phyloP scores from a whole-genome alignment of 2,113 vertebrate genomes.

The Diglossa brunneiventris region DNA sequence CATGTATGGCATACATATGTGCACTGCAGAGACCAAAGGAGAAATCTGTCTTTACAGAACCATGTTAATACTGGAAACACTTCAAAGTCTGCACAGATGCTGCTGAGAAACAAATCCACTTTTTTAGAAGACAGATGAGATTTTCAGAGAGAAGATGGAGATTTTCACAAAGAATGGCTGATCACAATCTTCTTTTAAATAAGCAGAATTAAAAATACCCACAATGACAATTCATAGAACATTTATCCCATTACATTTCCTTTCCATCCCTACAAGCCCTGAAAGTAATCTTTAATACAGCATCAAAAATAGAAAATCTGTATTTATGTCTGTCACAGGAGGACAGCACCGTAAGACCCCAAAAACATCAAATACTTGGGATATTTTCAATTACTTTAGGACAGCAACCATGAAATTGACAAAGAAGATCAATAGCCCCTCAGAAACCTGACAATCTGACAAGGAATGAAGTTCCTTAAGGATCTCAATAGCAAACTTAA shows the following conservation, averaged over 20 bases:
- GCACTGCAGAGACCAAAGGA: not conserved
- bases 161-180: not conserved
- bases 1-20: accelerated
- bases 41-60: not conserved
- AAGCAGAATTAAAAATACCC: not conserved
- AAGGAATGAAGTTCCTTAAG: not conserved
- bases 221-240: not conserved
- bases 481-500: not conserved
- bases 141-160: not conserved
- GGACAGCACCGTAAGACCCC: accelerated
- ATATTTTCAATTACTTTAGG: not conserved
- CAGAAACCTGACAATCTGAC: not conserved
- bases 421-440: not conserved
- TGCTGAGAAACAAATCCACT: not conserved
- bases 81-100: not conserved
- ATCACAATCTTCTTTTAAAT: not conserved
- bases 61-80: not conserved
- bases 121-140: not conserved
- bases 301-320: not conserved
- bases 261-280: not conserved
- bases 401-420: not conserved
- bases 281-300: not conserved
- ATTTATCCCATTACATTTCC: not conserved
- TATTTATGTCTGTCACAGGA: not conserved
- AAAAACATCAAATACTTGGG: accelerated